Percentiles rank a stretch among this genome's conserved stretches.
Evolutionary conservation across 2,888 invertebrate species (phyloP).

Genomic region (Caenorhabditis imperialis): DNA sequence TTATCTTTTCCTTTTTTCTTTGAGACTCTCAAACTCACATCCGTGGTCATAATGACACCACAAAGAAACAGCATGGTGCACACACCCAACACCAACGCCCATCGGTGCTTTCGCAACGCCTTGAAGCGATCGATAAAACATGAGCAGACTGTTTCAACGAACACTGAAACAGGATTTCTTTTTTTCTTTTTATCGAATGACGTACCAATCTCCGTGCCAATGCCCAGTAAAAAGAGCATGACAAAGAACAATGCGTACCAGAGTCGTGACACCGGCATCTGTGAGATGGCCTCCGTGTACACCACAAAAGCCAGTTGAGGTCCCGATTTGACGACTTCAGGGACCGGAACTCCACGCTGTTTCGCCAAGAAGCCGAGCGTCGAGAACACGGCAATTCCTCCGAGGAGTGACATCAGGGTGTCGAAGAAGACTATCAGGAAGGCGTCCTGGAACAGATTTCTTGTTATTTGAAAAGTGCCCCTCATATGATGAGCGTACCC

Average conservation of each 20-base stretch:
- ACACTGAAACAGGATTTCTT: constrained; percentile 19
- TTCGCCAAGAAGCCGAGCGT: constrained; percentile 65
- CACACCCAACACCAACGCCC: constrained; percentile 16
- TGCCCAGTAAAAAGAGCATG: constrained; percentile 79
- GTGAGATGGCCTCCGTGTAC: constrained; percentile 78
- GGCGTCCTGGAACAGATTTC: too few species aligned
- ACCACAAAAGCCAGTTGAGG: constrained; percentile 79
- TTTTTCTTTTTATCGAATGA: not conserved
- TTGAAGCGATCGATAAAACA: constrained; percentile 35
- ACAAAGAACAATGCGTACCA: constrained; percentile 79
- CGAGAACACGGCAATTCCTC: constrained; percentile 66
- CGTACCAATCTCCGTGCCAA: constrained; percentile 64
- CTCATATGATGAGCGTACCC: too few species aligned
- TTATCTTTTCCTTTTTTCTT: too few species aligned
- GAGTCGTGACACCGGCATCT: constrained; percentile 77
- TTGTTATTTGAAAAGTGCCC: too few species aligned
- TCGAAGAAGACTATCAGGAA: constrained; percentile 69
- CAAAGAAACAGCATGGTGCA: constrained; percentile 21
- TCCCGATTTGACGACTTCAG: constrained; percentile 66
- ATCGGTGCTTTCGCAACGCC: constrained; percentile 19
- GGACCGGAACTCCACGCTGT: constrained; percentile 22
- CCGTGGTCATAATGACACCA: constrained; percentile 41
- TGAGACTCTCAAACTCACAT: constrained; percentile 45
- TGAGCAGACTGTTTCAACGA: constrained; percentile 42
- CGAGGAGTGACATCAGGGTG: constrained; percentile 63